A percentile compares a stretch with the other conserved stretches of the same genome.
Conservation (phyloP, 2,888 invertebrate genomes). For the Anthrax anthrax region DNA sequence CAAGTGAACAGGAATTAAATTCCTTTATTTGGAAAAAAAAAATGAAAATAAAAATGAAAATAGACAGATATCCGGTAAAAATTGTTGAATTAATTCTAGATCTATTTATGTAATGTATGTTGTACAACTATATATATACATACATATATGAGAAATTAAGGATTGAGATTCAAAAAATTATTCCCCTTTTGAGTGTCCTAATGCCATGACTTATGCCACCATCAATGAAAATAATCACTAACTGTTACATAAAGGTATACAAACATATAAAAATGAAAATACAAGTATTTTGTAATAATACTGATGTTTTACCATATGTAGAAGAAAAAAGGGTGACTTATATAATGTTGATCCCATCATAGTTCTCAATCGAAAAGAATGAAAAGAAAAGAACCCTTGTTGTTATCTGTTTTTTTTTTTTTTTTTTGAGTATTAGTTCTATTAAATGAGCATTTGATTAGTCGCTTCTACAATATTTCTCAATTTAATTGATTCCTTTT, state of each 20-base stretch:
- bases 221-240: conserved; percentile 19
- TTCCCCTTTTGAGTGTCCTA: conserved; percentile 16
- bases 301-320: no score
- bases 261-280: background rate
- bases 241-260: background rate
- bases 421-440: background rate
- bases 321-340: background rate
- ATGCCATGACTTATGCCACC: conserved; percentile 36
- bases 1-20: conserved; percentile 8
- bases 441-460: background rate
- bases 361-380: no score
- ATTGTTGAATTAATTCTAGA: background rate
- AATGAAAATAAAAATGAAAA: no score
- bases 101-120: background rate
- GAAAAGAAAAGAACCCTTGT: background rate
- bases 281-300: no score
- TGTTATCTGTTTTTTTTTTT: no score
- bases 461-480: background rate
- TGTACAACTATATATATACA: background rate
- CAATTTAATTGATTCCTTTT: background rate
- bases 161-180: background rate
- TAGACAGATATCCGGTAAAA: conserved; percentile 13
- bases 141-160: background rate
- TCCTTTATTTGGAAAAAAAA: conserved; percentile 13
- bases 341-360: background rate